Conservation (phyloP, 2,888 invertebrate species). For the Rhingia campestris region DNA sequence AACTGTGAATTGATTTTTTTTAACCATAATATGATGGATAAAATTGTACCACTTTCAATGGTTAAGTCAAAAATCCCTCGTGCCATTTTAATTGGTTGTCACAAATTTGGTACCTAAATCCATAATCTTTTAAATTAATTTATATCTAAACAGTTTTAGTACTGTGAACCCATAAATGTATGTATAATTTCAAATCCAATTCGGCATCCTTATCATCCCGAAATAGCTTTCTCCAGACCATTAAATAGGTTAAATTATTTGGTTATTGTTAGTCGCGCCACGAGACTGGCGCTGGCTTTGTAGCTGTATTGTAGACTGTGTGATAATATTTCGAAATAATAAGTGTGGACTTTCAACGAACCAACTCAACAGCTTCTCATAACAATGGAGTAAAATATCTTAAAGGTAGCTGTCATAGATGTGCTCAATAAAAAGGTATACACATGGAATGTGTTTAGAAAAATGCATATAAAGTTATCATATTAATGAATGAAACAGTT, state of each 20-base stretch:
- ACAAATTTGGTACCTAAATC: too few species aligned
- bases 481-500: too few species aligned
- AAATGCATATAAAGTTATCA: neutral
- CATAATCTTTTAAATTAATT: too few species aligned
- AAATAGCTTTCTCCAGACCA: constrained; percentile 1
- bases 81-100: too few species aligned
- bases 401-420: neutral
- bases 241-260: neutral
- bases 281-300: neutral
- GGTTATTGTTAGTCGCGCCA: constrained; percentile 5
- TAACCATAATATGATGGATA: too few species aligned
- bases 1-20: too few species aligned
- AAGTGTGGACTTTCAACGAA: neutral
- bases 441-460: neutral
- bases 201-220: neutral
- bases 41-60: too few species aligned
- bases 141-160: too few species aligned
- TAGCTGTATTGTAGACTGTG: neutral
- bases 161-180: too few species aligned
- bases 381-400: constrained; percentile 1
- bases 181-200: neutral
- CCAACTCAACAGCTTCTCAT: neutral
- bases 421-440: neutral
- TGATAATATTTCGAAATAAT: neutral
- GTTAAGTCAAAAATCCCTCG: too few species aligned